Conservation (phyloP, 2,888 invertebrate species). For the Rapana venosa region DNA sequence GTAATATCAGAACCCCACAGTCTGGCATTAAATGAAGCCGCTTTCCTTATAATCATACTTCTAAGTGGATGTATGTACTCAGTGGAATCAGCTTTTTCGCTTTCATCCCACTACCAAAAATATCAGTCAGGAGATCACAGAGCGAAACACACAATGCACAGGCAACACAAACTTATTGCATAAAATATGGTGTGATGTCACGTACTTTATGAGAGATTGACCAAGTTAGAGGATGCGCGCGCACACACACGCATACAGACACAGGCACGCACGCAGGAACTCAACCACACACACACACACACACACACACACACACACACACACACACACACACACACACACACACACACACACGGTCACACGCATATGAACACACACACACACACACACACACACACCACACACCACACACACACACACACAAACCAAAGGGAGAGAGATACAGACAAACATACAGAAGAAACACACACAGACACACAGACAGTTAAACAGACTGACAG, state of each 20-base stretch:
- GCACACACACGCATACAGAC: not conserved
- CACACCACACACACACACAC: not conserved
- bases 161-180: too few relatives aligned
- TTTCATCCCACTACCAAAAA: too few relatives aligned
- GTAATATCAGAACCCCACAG: too few relatives aligned
- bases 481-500: not conserved
- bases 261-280: not conserved
- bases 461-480: not conserved
- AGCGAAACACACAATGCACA: too few relatives aligned
- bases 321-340: not conserved
- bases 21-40: too few relatives aligned
- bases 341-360: not conserved
- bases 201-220: too few relatives aligned
- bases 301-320: too few relatives aligned
- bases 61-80: too few relatives aligned
- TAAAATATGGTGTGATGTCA: too few relatives aligned
- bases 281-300: not conserved
- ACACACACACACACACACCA: conserved; percentile 13
- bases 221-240: not conserved
- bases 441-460: not conserved
- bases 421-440: not conserved
- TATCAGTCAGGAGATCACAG: too few relatives aligned
- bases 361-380: not conserved
- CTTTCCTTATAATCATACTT: too few relatives aligned
- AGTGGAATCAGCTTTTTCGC: too few relatives aligned